Evolutionary conservation across 2,113 vertebrate species (phyloP).

Genomic region (Rhodinocichla rosea): DNA sequence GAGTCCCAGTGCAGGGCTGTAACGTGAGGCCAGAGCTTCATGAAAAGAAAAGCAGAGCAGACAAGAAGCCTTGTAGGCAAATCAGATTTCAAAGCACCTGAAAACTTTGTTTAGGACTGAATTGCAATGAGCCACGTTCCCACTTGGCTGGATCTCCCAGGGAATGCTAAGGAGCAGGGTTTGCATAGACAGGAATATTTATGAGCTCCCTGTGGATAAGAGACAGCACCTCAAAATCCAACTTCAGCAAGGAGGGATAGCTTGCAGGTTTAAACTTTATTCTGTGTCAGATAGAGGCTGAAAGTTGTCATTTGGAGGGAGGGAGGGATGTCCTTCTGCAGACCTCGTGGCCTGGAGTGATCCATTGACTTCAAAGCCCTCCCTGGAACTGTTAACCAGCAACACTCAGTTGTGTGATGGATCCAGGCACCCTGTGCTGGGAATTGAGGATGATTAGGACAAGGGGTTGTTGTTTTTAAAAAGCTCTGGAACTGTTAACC

Average conservation of each 20-base stretch:
- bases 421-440: not conserved
- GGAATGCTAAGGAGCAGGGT: not conserved
- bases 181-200: conserved; percentile 34
- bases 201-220: not conserved
- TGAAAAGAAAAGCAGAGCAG: not conserved
- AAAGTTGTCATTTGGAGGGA: not conserved
- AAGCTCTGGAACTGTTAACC: not conserved
- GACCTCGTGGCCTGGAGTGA: not conserved
- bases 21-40: not conserved
- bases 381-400: not conserved
- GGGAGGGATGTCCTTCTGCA: not conserved
- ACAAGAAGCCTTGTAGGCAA: conserved; percentile 47
- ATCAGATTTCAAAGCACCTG: conserved; percentile 43
- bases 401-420: accelerated
- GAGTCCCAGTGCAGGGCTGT: not conserved
- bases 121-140: not conserved
- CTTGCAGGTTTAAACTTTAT: not conserved
- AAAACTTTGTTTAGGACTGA: conserved; percentile 30
- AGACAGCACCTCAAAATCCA: not conserved
- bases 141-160: not conserved
- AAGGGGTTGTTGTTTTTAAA: too few relatives aligned
- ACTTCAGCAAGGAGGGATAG: not conserved
- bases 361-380: not conserved
- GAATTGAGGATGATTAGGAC: not conserved
- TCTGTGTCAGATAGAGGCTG: not conserved